These are phyloP conservation scores for Rhopilema esculentum DNA, from an alignment of 30 jellyfish, hydroid and myxozoan genomes.

Conservation along the genomic window DNA sequence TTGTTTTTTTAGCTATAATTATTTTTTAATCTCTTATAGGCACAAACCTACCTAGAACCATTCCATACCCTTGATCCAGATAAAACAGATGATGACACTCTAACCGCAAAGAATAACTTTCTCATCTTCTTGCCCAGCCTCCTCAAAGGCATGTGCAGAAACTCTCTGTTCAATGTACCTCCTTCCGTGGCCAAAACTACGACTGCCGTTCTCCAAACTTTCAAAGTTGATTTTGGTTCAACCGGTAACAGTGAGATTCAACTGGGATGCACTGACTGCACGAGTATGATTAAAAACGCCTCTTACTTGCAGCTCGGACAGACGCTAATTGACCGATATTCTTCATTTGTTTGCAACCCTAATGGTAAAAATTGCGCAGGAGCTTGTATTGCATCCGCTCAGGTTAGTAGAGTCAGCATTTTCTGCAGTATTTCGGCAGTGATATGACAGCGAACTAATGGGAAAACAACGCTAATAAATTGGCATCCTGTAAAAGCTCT, in stretches of 20 bases:
- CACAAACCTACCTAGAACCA: slow-evolving; percentile 20
- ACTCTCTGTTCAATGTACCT: slow-evolving; percentile 5
- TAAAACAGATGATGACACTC: slow-evolving; percentile 25
- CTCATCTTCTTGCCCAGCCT: background rate
- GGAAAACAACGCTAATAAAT: no score
- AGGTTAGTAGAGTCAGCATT: slow-evolving; percentile 12
- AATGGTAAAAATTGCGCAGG: slow-evolving; percentile 52
- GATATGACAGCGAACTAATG: no score
- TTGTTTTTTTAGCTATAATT: background rate
- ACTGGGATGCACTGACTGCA: slow-evolving; percentile 66
- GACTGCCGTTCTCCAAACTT: slow-evolving; percentile 42
- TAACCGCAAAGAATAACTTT: slow-evolving; percentile 23
- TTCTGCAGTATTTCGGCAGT: no score
- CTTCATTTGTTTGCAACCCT: slow-evolving; percentile 53
- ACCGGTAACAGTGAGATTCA: slow-evolving; percentile 15
- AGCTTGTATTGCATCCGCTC: slow-evolving; percentile 67
- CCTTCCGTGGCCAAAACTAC: slow-evolving; percentile 59
- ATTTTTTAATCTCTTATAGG: slow-evolving; percentile 8
- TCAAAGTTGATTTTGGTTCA: slow-evolving; percentile 6
- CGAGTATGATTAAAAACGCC: slow-evolving; percentile 24
- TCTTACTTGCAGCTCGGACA: slow-evolving; percentile 38
- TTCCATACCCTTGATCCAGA: slow-evolving; percentile 39
- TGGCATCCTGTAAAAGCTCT: no score
- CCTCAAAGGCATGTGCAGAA: slow-evolving; percentile 56
- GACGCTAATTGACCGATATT: slow-evolving; percentile 19